A percentile compares a stretch with the other conserved stretches of the same genome.
Conservation (phyloP, 2,888 invertebrate genomes). For the Lithophane socia region DNA sequence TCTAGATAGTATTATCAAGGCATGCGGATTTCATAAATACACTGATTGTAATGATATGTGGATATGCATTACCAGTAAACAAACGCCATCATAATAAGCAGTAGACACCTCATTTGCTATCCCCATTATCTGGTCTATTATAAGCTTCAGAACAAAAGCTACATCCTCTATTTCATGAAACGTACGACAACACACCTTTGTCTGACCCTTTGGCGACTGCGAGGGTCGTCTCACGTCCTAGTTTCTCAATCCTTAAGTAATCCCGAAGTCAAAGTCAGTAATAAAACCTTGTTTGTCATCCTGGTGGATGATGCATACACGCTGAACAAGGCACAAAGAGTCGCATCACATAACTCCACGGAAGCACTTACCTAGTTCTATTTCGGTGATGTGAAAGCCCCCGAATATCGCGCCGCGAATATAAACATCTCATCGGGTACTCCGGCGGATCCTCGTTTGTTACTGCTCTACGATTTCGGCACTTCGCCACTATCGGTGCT, state of each 20-base stretch:
- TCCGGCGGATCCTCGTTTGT: constrained; percentile 54
- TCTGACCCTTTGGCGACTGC: constrained; percentile 31
- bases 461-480: constrained; percentile 52
- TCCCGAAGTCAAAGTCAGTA: constrained; percentile 10
- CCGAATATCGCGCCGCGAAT: constrained; percentile 64
- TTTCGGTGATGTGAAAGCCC: constrained; percentile 78
- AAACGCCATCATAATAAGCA: background rate
- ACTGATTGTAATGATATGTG: constrained; percentile 16
- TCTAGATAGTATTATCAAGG: constrained; percentile 24
- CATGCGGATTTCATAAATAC: constrained; percentile 25
- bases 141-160: constrained; percentile 25
- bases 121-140: constrained; percentile 14
- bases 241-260: constrained; percentile 30
- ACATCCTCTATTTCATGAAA: constrained; percentile 34
- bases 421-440: constrained; percentile 77
- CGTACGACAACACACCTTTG: constrained; percentile 18
- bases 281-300: constrained; percentile 31
- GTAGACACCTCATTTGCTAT: background rate
- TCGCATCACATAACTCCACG: constrained; percentile 77
- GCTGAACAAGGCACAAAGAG: constrained; percentile 66
- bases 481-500: constrained; percentile 50
- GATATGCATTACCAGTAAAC: constrained; percentile 12
- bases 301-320: constrained; percentile 50
- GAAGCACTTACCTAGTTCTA: constrained; percentile 85
- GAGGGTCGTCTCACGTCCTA: constrained; percentile 23